Evolutionary conservation across 1,140 invertebrate species (phyloP).

Genomic region (Orchesella cincta): DNA sequence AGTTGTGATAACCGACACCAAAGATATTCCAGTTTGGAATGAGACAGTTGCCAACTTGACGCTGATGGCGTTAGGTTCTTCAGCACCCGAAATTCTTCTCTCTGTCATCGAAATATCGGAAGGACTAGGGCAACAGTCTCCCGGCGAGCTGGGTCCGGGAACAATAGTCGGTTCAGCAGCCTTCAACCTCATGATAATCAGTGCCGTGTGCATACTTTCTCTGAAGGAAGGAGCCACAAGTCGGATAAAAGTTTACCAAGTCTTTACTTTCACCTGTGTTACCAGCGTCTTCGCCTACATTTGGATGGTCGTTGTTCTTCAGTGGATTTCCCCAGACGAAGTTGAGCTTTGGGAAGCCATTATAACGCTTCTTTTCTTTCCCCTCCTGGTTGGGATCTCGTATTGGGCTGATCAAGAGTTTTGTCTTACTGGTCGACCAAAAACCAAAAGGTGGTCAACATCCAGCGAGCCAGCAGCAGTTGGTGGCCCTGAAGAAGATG

Average conservation of each 20-base stretch:
- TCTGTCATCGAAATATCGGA: slow-evolving; percentile 64
- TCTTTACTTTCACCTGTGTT: slow-evolving; percentile 63
- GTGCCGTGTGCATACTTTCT: slow-evolving; percentile 62
- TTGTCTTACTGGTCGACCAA: slow-evolving; percentile 74
- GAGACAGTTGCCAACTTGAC: slow-evolving; percentile 67
- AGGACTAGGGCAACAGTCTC: slow-evolving; percentile 57
- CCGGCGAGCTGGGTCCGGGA: slow-evolving; percentile 64
- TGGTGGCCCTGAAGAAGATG: neutral
- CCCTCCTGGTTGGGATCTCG: slow-evolving; percentile 60
- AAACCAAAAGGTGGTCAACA: too few relatives aligned
- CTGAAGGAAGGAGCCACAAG: slow-evolving; percentile 60
- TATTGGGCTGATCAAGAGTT: slow-evolving; percentile 87
- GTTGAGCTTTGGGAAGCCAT: slow-evolving; percentile 68
- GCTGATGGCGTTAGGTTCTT: slow-evolving; percentile 68
- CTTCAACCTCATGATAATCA: slow-evolving; percentile 66
- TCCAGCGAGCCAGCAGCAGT: too few relatives aligned
- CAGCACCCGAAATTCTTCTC: slow-evolving; percentile 67
- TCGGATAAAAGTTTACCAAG: slow-evolving; percentile 61
- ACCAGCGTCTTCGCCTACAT: slow-evolving; percentile 67
- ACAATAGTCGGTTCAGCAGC: slow-evolving; percentile 73
- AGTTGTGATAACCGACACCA: neutral
- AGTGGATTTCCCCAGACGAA: slow-evolving; percentile 57
- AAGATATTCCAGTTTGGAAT: slow-evolving; percentile 38
- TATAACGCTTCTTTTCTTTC: slow-evolving; percentile 66
- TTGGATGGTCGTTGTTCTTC: slow-evolving; percentile 65